Conservation (phyloP, 2,797 vertebrate genomes). For the Myripristis jacobus region DNA sequence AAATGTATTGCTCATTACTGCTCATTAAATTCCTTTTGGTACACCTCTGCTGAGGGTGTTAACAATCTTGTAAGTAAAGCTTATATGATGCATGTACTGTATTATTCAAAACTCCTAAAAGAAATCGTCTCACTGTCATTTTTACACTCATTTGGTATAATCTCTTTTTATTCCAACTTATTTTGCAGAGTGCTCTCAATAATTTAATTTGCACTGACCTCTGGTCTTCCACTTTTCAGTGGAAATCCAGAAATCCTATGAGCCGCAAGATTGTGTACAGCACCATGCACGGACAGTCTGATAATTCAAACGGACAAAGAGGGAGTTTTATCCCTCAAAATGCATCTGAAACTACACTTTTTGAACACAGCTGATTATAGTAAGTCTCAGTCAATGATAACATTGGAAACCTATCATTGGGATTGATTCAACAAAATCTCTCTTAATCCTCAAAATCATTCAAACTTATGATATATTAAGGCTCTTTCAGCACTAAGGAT, state of each 20-base stretch:
- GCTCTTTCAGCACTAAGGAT: constrained; percentile 74
- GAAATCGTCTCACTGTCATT: constrained; percentile 15
- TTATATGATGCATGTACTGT: neutral
- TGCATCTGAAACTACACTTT: constrained; percentile 78
- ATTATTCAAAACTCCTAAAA: constrained; percentile 20
- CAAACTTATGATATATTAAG: constrained; percentile 80
- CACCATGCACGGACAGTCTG: constrained; percentile 41
- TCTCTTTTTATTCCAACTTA: constrained; percentile 50
- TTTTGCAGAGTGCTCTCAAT: constrained; percentile 54
- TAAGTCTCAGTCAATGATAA: constrained; percentile 82
- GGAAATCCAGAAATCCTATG: constrained; percentile 61
- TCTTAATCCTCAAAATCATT: constrained; percentile 79
- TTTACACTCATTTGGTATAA: constrained; percentile 29
- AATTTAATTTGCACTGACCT: constrained; percentile 66
- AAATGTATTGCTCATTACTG: neutral
- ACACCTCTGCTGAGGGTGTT: neutral
- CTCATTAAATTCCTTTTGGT: neutral
- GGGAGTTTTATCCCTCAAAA: constrained; percentile 75
- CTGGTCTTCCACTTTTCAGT: constrained; percentile 42
- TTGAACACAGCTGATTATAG: constrained; percentile 78
- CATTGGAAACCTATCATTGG: constrained; percentile 82
- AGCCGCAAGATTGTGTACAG: constrained; percentile 54
- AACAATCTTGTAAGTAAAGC: too few species aligned
- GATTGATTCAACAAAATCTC: constrained; percentile 83
- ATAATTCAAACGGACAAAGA: constrained; percentile 70